Evolutionary conservation across 1,140 invertebrate genomes (phyloP), one percentile per base, ranked within the genome.

Genomic region (Trachymyrmex septentrionalis): DNA sequence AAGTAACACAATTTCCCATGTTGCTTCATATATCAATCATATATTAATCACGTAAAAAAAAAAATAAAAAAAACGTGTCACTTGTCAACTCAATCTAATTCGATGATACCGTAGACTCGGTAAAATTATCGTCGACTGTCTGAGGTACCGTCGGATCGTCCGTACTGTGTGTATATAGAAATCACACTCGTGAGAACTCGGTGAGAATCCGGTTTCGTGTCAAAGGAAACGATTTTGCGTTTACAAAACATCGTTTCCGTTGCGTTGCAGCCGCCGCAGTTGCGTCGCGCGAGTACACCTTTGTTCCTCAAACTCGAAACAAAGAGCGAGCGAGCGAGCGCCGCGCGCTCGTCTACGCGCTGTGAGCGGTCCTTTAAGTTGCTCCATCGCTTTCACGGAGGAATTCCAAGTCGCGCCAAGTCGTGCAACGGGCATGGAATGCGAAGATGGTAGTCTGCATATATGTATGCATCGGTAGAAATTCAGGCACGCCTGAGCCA

Each of bases 391-490:
- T 53, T 90, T 84, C 80, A 50, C 80, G 69, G 38, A 34, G 89
- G 88, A 90, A 90, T 90, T 85, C 66, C 57, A 19, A 90, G 88
- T 89, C 73, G 85, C 77, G 77, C 44, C 63, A 64, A 53, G 87
- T 86, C n/a, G 89, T 88, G 88, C 87, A 92, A 90, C 91, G 86
- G 77, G 87, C 64, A 85, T 84, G 91, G 89, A 90, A 92, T 89
- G 91, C 89, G 76, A 85, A 64, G 81, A 87, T 87, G 75, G 86
- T 87, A 85, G 82, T 82, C 64, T 67, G 64, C 64, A 67, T 85
- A 72, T 82, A 84, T 50, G 69, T 82, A 75, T 50, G 69, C 86
- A 89, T 84, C 82, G 88, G 84, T 30, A 48, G 80, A 91, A 89
- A 90, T 91, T 88, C 82, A 90, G 50, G 34, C 75, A 67, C 71